phyloP scores from a whole-genome alignment of 2,797 vertebrate genomes.

The Melanotaenia parkinsoni region DNA sequence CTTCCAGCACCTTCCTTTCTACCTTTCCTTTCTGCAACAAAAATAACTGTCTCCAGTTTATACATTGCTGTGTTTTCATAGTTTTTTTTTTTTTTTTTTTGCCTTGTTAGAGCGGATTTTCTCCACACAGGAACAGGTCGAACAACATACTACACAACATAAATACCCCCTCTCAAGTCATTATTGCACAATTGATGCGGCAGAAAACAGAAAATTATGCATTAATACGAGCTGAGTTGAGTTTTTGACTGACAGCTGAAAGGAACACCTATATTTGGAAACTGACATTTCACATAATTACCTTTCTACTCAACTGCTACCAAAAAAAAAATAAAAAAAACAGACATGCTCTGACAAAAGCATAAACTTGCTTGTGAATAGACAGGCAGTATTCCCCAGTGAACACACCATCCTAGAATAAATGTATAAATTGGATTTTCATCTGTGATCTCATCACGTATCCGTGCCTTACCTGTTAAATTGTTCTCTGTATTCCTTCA shows the following conservation, averaged over 20 bases:
- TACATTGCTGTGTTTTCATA: neutral
- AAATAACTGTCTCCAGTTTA: constrained; percentile 4
- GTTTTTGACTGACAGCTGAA: constrained; percentile 72
- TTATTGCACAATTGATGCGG: constrained; percentile 40
- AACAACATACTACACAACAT: constrained; percentile 25
- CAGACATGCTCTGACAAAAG: constrained; percentile 62
- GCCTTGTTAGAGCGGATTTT: constrained; percentile 30
- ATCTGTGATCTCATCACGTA: constrained; percentile 56
- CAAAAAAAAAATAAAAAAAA: constrained; percentile 13
- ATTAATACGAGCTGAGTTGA: constrained; percentile 53
- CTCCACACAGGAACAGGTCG: constrained; percentile 32
- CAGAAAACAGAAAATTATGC: constrained; percentile 54
- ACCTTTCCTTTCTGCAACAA: neutral
- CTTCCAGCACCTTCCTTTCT: neutral
- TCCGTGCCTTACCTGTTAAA: constrained; percentile 89
- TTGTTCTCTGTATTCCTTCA: constrained; percentile 90
- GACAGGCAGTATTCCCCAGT: constrained; percentile 47
- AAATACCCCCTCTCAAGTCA: constrained; percentile 50
- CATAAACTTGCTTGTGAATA: constrained; percentile 53
- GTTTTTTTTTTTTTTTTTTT: neutral
- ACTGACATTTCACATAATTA: constrained; percentile 80
- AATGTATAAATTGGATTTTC: constrained; percentile 68
- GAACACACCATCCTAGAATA: constrained; percentile 51
- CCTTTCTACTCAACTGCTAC: constrained; percentile 65
- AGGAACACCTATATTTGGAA: constrained; percentile 75